Conservation (phyloP, 2,888 invertebrate genomes). For the Lithophane socia region DNA sequence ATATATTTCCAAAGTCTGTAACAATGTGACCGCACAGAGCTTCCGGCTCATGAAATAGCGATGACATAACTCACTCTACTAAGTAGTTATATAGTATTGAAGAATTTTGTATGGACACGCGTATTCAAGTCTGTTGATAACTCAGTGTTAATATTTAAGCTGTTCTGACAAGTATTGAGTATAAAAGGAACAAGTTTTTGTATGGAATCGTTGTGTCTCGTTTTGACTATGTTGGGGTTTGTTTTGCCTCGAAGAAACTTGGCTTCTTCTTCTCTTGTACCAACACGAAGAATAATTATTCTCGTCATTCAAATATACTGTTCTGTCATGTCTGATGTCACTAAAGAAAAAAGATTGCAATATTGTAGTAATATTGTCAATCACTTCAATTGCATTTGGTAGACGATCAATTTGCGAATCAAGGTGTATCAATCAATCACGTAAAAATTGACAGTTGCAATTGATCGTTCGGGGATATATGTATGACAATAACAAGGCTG, state of each 20-base stretch:
- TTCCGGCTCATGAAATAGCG: conserved; percentile 58
- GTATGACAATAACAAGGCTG: neutral
- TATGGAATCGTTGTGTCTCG: neutral
- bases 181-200: conserved; percentile 11
- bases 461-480: no score
- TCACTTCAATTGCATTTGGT: no score
- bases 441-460: no score
- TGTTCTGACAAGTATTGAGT: neutral
- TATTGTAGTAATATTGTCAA: no score
- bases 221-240: neutral
- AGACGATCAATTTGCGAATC: no score
- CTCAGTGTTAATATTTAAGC: conserved; percentile 12
- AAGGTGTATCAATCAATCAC: no score
- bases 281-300: neutral
- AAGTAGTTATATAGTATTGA: conserved; percentile 19
- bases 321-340: neutral
- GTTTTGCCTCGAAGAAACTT: neutral
- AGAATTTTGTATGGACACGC: conserved; percentile 30
- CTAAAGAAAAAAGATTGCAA: no score
- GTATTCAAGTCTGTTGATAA: conserved; percentile 7
- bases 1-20: conserved; percentile 30
- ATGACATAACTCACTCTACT: conserved; percentile 51
- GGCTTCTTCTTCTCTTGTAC: neutral
- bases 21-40: conserved; percentile 40
- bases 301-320: neutral